Evolutionary conservation across 2,888 invertebrate genomes (phyloP).

Genomic region (Epinotia brunnichana): DNA sequence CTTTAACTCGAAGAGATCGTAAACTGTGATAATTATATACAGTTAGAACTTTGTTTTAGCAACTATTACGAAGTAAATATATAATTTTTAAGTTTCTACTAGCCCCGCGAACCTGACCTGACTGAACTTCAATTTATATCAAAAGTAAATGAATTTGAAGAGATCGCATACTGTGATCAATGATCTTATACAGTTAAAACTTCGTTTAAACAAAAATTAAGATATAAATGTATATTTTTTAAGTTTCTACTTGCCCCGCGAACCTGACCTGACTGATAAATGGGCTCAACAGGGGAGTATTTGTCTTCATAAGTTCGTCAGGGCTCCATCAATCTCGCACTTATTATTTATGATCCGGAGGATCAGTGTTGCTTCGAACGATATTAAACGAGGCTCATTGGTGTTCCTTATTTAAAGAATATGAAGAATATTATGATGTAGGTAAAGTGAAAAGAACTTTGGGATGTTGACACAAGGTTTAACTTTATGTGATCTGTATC

Average conservation of each 20-base stretch:
- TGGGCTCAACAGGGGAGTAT: slow-evolving; percentile 39
- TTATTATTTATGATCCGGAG: slow-evolving; percentile 49
- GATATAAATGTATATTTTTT: background rate
- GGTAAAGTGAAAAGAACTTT: background rate
- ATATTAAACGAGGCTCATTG: slow-evolving; percentile 24
- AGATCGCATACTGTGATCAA: too few relatives aligned
- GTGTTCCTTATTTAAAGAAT: background rate
- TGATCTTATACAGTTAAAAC: too few relatives aligned
- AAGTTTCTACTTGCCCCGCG: background rate
- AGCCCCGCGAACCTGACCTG: background rate
- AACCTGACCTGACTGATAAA: slow-evolving; percentile 30
- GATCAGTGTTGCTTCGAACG: slow-evolving; percentile 25
- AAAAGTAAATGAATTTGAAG: too few relatives aligned
- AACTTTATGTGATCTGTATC: background rate
- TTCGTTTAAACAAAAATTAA: too few relatives aligned
- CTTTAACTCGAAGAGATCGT: too few relatives aligned
- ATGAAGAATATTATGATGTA: background rate
- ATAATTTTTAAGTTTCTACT: background rate
- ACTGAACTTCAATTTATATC: too few relatives aligned
- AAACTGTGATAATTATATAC: too few relatives aligned
- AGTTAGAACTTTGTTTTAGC: too few relatives aligned
- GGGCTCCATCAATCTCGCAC: slow-evolving; percentile 51
- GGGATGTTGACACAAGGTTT: background rate
- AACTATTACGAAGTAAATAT: background rate
- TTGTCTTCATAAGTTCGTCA: slow-evolving; percentile 55